Conservation (phyloP, 2,113 vertebrate genomes). For the Paradoxurus hermaphroditus region DNA sequence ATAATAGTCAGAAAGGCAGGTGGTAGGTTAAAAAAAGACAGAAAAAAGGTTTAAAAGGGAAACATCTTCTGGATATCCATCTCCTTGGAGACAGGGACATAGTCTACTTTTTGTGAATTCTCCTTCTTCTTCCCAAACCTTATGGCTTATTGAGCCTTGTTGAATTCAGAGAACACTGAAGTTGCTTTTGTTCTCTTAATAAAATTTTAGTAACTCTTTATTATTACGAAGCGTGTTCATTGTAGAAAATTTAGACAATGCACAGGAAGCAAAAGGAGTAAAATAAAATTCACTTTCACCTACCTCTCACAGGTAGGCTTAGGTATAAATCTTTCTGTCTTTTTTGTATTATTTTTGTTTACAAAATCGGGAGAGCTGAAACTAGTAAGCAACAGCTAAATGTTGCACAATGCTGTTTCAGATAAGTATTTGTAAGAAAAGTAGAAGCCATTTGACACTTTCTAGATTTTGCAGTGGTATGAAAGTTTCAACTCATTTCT, state of each 20-base stretch:
- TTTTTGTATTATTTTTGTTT: slow-evolving; percentile 16
- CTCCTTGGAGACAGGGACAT: neutral
- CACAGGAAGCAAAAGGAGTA: neutral
- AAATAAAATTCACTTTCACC: neutral
- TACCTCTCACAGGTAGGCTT: neutral
- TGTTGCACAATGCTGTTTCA: neutral
- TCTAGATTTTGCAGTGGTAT: neutral
- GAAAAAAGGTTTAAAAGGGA: neutral
- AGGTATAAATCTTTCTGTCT: neutral
- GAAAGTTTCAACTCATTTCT: slow-evolving; percentile 2
- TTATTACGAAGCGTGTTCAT: neutral
- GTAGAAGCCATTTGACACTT: neutral
- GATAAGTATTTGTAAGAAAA: neutral
- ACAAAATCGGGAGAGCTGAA: neutral
- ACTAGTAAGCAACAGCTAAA: neutral
- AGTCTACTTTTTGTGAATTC: neutral
- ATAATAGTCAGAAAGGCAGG: neutral
- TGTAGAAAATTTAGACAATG: neutral
- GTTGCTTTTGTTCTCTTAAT: neutral
- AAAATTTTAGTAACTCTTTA: neutral
- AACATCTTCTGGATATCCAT: neutral
- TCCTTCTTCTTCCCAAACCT: neutral
- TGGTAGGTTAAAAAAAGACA: neutral
- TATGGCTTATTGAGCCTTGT: neutral
- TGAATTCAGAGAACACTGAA: neutral